phyloP scores from a whole-genome alignment of 2,113 vertebrate species.

The Pachycephala philippinensis region DNA sequence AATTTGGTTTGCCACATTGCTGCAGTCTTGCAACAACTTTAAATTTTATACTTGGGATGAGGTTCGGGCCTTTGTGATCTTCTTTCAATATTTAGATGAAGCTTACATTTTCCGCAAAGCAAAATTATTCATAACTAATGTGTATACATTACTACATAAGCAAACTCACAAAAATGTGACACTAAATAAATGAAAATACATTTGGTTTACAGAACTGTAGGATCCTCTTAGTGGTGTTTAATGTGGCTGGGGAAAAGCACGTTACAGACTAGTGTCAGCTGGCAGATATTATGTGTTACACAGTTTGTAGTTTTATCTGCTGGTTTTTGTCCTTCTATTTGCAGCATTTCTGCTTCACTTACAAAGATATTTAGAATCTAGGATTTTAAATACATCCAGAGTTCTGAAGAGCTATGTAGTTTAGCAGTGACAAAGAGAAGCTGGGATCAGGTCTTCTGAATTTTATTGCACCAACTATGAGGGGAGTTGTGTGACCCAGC shows the following conservation, averaged over 20 bases:
- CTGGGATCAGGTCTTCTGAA: background rate
- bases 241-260: background rate
- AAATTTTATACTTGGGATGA: background rate
- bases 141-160: background rate
- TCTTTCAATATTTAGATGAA: background rate
- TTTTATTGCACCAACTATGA: fast-evolving
- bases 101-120: background rate
- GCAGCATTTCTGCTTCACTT: background rate
- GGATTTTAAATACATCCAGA: background rate
- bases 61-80: background rate
- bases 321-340: background rate
- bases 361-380: background rate
- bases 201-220: background rate
- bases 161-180: background rate
- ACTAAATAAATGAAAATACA: background rate
- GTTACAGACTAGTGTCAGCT: background rate
- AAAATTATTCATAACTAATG: background rate
- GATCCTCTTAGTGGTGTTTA: background rate
- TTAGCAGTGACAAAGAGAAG: background rate
- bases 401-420: background rate
- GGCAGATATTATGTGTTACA: background rate
- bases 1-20: background rate
- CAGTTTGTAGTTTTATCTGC: background rate
- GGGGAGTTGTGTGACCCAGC: background rate
- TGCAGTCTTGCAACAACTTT: background rate